These are phyloP conservation scores for Hemaris fuciformis DNA, from an alignment of 2,888 invertebrate genomes.

Conservation along the genomic window DNA sequence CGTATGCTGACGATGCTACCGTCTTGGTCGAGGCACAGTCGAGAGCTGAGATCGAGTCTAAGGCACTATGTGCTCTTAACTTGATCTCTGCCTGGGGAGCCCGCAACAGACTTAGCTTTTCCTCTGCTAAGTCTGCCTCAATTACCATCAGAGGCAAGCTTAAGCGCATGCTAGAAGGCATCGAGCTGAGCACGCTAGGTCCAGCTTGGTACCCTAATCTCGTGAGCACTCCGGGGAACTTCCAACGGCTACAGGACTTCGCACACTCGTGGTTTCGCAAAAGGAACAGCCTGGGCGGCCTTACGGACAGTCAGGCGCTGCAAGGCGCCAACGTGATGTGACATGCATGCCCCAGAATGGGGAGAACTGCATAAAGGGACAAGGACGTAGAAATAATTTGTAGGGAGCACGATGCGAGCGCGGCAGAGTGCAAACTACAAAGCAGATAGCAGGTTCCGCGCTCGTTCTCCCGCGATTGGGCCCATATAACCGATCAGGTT, in stretches of 20 bases:
- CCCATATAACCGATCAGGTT: not conserved
- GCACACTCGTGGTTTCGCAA: not conserved
- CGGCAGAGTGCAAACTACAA: not conserved
- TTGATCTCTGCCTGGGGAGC: not conserved
- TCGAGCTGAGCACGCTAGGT: not conserved
- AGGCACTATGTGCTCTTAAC: too few species aligned
- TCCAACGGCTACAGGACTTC: not conserved
- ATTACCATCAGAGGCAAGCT: constrained; percentile 22
- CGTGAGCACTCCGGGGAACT: not conserved
- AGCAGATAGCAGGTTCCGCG: not conserved
- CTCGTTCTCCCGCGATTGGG: not conserved
- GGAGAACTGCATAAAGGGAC: not conserved
- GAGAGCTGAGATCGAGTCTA: constrained; percentile 6
- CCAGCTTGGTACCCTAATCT: not conserved
- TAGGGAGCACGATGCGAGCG: not conserved
- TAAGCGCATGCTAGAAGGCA: not conserved
- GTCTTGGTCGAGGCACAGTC: too few species aligned
- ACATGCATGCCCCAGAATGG: not conserved
- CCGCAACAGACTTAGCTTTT: constrained; percentile 23
- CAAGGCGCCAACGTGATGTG: too few species aligned
- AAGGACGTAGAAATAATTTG: not conserved
- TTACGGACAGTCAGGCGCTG: not conserved
- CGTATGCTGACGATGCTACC: too few species aligned
- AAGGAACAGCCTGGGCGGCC: not conserved
- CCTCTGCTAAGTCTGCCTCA: constrained; percentile 22